phyloP scores from a whole-genome alignment of 30 jellyfish, hydroid and myxozoan species.

The Aurelia sp. region DNA sequence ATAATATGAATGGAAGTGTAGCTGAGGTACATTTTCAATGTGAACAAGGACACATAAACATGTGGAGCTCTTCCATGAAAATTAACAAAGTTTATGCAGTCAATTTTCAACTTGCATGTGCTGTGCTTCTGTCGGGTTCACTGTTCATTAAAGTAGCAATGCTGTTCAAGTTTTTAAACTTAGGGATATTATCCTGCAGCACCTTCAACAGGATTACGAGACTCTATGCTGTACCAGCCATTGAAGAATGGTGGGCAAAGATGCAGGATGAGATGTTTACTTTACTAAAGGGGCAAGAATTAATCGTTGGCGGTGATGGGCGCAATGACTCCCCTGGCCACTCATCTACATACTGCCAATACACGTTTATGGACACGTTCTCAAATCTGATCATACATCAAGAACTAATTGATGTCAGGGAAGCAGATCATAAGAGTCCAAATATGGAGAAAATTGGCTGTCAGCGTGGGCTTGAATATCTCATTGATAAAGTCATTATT shows the following conservation, averaged over 20 bases:
- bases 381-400: not conserved
- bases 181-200: conserved; percentile 4
- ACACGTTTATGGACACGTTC: not conserved
- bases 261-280: not conserved
- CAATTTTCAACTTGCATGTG: too few relatives aligned
- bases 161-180: conserved; percentile 2
- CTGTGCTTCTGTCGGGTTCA: not conserved
- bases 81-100: too few relatives aligned
- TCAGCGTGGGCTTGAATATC: not conserved
- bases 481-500: not conserved
- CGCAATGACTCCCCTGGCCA: conserved; percentile 9
- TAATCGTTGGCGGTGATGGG: too few relatives aligned
- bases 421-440: not conserved
- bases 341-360: conserved; percentile 1
- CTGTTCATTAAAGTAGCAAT: not conserved
- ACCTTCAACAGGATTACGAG: not conserved
- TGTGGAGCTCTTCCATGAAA: too few relatives aligned
- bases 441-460: not conserved
- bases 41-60: too few relatives aligned
- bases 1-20: too few relatives aligned
- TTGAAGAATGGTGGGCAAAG: conserved; percentile 17
- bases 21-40: too few relatives aligned
- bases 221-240: conserved; percentile 11
- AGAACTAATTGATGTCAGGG: not conserved
- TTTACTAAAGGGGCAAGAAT: not conserved